phyloP scores from a whole-genome alignment of 53 echinoderm and acorn worm genomes.

The Luidia sarsii region DNA sequence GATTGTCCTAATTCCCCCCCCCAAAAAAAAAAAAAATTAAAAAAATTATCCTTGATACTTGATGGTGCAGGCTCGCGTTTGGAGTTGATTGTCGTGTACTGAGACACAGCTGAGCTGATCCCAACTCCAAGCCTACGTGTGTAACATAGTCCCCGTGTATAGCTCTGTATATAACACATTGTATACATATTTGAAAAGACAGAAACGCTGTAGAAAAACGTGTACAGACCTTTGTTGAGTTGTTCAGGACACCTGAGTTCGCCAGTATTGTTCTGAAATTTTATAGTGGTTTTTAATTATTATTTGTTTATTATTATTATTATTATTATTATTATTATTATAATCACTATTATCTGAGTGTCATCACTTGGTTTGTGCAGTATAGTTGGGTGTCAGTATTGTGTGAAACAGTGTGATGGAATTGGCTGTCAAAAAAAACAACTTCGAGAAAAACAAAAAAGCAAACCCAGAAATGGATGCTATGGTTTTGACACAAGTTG shows the following conservation, averaged over 20 bases:
- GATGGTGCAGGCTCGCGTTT: too few relatives aligned
- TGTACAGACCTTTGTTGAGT: not conserved
- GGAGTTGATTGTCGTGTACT: too few relatives aligned
- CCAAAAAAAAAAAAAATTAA: too few relatives aligned
- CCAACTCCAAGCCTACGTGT: too few relatives aligned
- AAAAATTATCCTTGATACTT: too few relatives aligned
- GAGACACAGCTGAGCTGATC: too few relatives aligned
- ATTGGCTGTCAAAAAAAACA: too few relatives aligned
- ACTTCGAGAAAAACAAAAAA: too few relatives aligned
- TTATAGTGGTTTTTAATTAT: slow-evolving; percentile 1
- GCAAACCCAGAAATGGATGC: too few relatives aligned
- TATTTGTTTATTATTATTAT: not conserved
- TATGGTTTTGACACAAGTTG: too few relatives aligned
- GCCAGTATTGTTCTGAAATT: slow-evolving; percentile 44
- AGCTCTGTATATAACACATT: slow-evolving; percentile 48
- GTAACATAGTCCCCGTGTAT: slow-evolving; percentile 39
- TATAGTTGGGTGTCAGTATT: slow-evolving; percentile 3
- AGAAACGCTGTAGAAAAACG: not conserved
- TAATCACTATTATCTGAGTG: not conserved
- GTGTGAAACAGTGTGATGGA: not conserved
- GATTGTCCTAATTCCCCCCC: too few relatives aligned
- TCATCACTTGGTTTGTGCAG: too few relatives aligned
- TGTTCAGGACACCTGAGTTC: slow-evolving; percentile 5
- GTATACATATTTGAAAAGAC: slow-evolving; percentile 32
- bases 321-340: not conserved